A percentile compares a stretch with the other conserved stretches of the same genome.
phyloP scores from a whole-genome alignment of 2,797 vertebrate species.

The Myoxocephalus aenaeus region DNA sequence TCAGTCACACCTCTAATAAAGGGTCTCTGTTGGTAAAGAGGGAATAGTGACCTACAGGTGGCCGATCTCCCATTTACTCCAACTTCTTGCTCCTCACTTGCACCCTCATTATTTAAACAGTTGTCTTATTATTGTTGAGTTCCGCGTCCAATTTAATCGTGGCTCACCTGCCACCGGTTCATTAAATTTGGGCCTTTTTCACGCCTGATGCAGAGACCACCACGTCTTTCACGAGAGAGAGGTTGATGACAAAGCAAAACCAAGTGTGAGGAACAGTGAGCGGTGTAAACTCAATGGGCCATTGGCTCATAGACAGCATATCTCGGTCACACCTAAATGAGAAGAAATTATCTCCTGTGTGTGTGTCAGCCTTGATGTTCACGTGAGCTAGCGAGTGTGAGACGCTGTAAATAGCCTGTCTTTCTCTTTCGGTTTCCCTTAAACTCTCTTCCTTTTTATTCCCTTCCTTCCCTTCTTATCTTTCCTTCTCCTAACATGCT shows the following conservation, averaged over 20 bases:
- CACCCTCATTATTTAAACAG: slow-evolving; percentile 32
- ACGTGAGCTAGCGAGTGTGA: background rate
- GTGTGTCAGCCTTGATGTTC: slow-evolving; percentile 23
- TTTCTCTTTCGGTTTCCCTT: background rate
- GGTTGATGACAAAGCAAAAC: slow-evolving; percentile 18
- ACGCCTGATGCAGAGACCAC: background rate
- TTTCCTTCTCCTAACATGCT: slow-evolving; percentile 6
- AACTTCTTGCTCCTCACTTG: background rate
- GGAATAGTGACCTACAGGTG: slow-evolving; percentile 57
- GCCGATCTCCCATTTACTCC: slow-evolving; percentile 45
- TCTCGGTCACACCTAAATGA: slow-evolving; percentile 39
- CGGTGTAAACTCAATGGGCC: slow-evolving; percentile 25
- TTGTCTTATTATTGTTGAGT: slow-evolving; percentile 31
- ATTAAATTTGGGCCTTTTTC: slow-evolving; percentile 35
- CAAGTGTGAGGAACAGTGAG: slow-evolving; percentile 30
- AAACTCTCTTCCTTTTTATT: background rate
- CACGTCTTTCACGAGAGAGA: background rate
- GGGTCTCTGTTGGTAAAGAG: slow-evolving; percentile 47
- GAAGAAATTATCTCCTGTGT: slow-evolving; percentile 27
- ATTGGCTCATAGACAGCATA: slow-evolving; percentile 32
- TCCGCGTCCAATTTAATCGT: slow-evolving; percentile 44
- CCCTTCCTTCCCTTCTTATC: background rate
- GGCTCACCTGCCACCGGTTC: slow-evolving; percentile 29
- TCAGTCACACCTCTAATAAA: slow-evolving; percentile 69
- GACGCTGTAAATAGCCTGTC: background rate